phyloP scores from a whole-genome alignment of 2,888 invertebrate species.

The Metalampra italica region DNA sequence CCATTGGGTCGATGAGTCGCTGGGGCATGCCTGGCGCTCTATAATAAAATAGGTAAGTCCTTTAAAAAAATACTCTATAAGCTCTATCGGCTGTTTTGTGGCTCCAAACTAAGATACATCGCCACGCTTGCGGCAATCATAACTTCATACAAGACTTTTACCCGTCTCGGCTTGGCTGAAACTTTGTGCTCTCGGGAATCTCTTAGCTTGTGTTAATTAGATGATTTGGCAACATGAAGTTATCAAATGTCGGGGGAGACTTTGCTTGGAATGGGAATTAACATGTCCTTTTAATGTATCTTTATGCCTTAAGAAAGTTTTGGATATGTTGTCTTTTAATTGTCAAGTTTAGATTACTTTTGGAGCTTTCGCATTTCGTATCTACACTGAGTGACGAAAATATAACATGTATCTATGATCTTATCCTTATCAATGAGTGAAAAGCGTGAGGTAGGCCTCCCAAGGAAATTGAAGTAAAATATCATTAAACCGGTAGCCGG shows the following conservation, averaged over 20 bases:
- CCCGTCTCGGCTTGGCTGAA: not conserved
- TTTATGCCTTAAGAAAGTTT: not conserved
- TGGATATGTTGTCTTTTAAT: not conserved
- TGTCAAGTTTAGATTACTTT: not conserved
- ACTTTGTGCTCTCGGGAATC: not conserved
- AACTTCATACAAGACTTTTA: conserved; percentile 34
- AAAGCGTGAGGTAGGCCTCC: too few species aligned
- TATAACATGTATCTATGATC: too few species aligned
- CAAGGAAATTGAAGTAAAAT: too few species aligned
- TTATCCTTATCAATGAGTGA: too few species aligned
- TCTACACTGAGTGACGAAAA: too few species aligned
- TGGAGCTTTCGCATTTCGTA: not conserved
- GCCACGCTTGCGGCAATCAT: conserved; percentile 26
- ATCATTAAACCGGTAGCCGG: too few species aligned
- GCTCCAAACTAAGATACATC: conserved; percentile 20
- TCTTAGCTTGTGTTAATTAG: conserved; percentile 19
- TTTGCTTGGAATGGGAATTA: not conserved
- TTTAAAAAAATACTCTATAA: too few species aligned
- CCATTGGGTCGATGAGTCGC: too few species aligned
- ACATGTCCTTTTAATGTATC: not conserved
- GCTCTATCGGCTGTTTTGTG: not conserved
- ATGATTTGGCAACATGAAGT: conserved; percentile 17
- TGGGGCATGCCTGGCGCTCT: too few species aligned
- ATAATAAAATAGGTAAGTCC: too few species aligned
- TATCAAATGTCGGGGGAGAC: not conserved